Evolutionary conservation across 2,888 invertebrate species (phyloP).

Genomic region (Sarcophaga caerulescens): DNA sequence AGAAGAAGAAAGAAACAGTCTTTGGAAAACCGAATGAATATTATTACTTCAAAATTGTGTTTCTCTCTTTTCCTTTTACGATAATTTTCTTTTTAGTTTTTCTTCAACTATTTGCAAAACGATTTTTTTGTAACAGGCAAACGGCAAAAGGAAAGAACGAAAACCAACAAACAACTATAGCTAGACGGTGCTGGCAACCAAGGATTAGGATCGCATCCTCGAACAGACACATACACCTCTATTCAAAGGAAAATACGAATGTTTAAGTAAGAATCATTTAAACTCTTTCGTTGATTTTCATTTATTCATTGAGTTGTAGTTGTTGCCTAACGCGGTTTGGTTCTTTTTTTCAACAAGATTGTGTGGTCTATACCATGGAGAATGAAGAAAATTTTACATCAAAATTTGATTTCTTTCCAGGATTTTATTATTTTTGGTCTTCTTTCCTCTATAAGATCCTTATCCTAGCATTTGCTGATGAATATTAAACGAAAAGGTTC

Average conservation of each 20-base stretch:
- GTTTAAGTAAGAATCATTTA: constrained; percentile 44
- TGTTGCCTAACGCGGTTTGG: constrained; percentile 19
- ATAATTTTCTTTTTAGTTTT: constrained; percentile 28
- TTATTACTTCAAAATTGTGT: constrained; percentile 33
- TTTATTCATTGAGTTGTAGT: constrained; percentile 54
- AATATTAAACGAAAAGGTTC: constrained; percentile 44
- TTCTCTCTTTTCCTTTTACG: not conserved
- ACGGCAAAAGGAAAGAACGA: constrained; percentile 28
- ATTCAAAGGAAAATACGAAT: constrained; percentile 3
- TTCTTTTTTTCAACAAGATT: constrained; percentile 23
- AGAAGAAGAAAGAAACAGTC: constrained; percentile 11
- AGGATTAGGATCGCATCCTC: constrained; percentile 22
- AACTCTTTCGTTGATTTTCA: constrained; percentile 64
- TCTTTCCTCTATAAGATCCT: constrained; percentile 19
- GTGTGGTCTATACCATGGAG: constrained; percentile 45
- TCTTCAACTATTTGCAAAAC: constrained; percentile 53
- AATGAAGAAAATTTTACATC: constrained; percentile 45
- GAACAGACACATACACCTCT: not conserved
- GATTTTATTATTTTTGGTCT: constrained; percentile 12
- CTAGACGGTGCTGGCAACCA: constrained; percentile 55
- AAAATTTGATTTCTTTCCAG: constrained; percentile 63
- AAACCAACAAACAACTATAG: constrained; percentile 50
- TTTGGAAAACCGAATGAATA: constrained; percentile 48
- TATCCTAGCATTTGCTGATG: constrained; percentile 1
- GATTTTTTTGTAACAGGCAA: constrained; percentile 41